Percentiles rank a stretch among this genome's conserved stretches.
Conservation (phyloP, 2,113 vertebrate genomes). For the Zapus hudsonius region DNA sequence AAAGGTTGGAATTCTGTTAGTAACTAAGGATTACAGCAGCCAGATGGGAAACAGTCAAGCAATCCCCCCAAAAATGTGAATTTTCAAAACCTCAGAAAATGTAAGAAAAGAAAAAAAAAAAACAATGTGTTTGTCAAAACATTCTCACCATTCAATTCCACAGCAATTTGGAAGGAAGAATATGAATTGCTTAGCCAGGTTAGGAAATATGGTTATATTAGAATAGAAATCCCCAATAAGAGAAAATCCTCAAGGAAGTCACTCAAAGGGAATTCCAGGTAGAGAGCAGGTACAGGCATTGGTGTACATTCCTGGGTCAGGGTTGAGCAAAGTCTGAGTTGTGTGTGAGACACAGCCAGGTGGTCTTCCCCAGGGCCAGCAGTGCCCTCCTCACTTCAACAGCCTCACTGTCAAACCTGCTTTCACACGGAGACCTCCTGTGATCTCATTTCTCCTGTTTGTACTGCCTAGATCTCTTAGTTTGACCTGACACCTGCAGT, state of each 20-base stretch:
- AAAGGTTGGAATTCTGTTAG: not conserved
- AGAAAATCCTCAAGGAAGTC: slow-evolving; percentile 31
- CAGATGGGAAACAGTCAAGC: not conserved
- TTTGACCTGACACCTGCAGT: not conserved
- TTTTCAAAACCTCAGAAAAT: not conserved
- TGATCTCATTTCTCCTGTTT: not conserved
- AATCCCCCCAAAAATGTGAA: not conserved
- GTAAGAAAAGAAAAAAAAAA: not conserved
- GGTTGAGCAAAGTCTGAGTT: not conserved
- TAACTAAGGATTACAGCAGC: not conserved
- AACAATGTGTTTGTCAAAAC: not conserved
- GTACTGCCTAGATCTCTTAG: not conserved
- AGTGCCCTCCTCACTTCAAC: not conserved
- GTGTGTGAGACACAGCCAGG: not conserved
- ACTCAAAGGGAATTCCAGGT: not conserved
- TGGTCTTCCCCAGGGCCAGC: not conserved
- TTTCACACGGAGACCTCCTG: not conserved
- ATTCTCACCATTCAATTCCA: not conserved
- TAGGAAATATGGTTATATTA: not conserved
- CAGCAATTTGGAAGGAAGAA: slow-evolving; percentile 18
- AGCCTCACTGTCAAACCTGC: not conserved
- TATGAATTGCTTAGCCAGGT: not conserved
- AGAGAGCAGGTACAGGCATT: not conserved
- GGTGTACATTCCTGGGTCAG: fast-evolving
- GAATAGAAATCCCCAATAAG: not conserved